Evolutionary conservation across 2,888 invertebrate genomes (phyloP).

Genomic region (Drosophila macrothrix): DNA sequence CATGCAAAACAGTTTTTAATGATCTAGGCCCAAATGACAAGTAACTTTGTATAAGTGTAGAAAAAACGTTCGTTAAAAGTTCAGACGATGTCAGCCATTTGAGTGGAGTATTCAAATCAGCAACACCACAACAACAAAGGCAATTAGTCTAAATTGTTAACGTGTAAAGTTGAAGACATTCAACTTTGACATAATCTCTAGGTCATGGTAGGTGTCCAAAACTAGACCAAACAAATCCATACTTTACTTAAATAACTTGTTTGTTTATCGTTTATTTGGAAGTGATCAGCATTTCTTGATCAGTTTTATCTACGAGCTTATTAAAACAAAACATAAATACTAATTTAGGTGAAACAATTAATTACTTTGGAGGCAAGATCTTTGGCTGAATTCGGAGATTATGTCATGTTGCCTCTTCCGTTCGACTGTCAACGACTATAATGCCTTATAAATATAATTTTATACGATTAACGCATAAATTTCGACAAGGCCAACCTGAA

Average conservation of each 20-base stretch:
- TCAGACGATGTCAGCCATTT: conserved; percentile 59
- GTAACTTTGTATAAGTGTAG: conserved; percentile 25
- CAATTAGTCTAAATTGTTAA: conserved; percentile 63
- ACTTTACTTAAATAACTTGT: conserved; percentile 5
- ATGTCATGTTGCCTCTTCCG: conserved; percentile 36
- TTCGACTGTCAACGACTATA: conserved; percentile 45
- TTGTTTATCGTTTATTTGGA: conserved; percentile 5
- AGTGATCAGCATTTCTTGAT: conserved; percentile 20
- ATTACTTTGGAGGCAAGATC: conserved; percentile 44
- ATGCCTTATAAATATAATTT: conserved; percentile 50
- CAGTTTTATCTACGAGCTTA: conserved; percentile 31
- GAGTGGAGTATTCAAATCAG: conserved; percentile 38
- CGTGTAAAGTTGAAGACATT: conserved; percentile 69
- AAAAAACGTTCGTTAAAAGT: conserved; percentile 59
- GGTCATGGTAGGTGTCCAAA: conserved; percentile 61
- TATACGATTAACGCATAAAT: conserved; percentile 48
- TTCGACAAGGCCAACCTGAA: conserved; percentile 61
- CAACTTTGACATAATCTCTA: conserved; percentile 78
- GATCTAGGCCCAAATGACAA: conserved; percentile 58
- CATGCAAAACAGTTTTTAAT: conserved; percentile 61
- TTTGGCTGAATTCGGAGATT: conserved; percentile 30
- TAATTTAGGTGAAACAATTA: conserved; percentile 55
- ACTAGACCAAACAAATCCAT: conserved; percentile 15
- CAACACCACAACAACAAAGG: conserved; percentile 28
- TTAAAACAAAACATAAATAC: conserved; percentile 35